Percentiles rank a stretch among this genome's conserved stretches.
These are phyloP conservation scores for Drosophila aldrichi DNA, from an alignment of 2,888 invertebrate species.

Conservation along the genomic window DNA sequence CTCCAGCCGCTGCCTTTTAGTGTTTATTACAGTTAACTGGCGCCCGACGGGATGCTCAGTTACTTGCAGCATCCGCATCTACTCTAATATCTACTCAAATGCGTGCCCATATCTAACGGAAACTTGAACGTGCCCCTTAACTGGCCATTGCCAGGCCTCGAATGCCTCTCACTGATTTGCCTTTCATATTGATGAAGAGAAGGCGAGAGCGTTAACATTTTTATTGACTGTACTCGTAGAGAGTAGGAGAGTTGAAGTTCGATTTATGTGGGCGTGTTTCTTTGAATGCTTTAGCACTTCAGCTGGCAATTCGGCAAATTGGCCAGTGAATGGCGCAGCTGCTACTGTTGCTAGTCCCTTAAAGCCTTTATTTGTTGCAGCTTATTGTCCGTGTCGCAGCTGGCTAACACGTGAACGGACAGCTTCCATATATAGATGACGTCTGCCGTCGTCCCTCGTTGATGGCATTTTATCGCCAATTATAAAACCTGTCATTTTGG, in stretches of 20 bases:
- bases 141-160: conserved; percentile 26
- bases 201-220: conserved; percentile 50
- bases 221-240: conserved; percentile 57
- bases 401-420: conserved; percentile 55
- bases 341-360: conserved; percentile 23
- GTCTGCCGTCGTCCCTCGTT: conserved; percentile 42
- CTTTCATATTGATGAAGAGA: conserved; percentile 1
- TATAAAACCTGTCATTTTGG: conserved; percentile 73
- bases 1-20: conserved; percentile 58
- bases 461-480: conserved; percentile 77
- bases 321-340: conserved; percentile 25
- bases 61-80: conserved; percentile 73
- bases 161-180: conserved; percentile 12
- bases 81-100: conserved; percentile 24
- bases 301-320: conserved; percentile 6
- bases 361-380: conserved; percentile 24
- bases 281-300: no score
- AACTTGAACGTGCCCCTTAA: conserved; percentile 45
- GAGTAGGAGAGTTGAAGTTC: conserved; percentile 11
- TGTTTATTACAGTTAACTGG: conserved; percentile 76
- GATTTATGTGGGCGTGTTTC: conserved; percentile 37
- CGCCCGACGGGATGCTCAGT: conserved; percentile 70
- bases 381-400: conserved; percentile 32
- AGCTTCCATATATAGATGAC: conserved; percentile 8
- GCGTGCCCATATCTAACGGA: conserved; percentile 52